A percentile compares a stretch with the other conserved stretches of the same genome.
These are phyloP conservation scores for Empis stercorea DNA, from an alignment of 2,888 invertebrate species.

Conservation along the genomic window DNA sequence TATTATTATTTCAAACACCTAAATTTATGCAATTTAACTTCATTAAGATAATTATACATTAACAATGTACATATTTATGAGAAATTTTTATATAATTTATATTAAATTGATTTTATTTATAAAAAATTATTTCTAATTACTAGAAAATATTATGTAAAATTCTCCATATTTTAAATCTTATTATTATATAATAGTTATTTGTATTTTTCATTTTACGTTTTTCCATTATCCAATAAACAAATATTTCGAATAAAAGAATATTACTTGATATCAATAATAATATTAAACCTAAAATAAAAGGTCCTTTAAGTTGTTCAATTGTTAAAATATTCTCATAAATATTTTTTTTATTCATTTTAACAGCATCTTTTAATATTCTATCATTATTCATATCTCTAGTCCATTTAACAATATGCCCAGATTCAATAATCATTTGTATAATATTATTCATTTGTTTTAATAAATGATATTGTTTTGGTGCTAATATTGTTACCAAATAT, in stretches of 20 bases:
- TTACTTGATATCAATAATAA: conserved; percentile 15
- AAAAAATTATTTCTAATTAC: too few relatives aligned
- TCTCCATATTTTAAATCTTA: too few relatives aligned
- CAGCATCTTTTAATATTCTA: conserved; percentile 19
- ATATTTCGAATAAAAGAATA: conserved; percentile 19
- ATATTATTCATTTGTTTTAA: conserved; percentile 29
- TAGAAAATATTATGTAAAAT: too few relatives aligned
- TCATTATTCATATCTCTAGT: conserved; percentile 26
- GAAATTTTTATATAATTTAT: too few relatives aligned
- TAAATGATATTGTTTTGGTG: conserved; percentile 29
- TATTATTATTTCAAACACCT: too few relatives aligned
- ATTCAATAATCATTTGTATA: conserved; percentile 29
- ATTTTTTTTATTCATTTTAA: not conserved
- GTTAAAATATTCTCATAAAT: conserved; percentile 20
- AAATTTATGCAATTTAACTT: too few relatives aligned
- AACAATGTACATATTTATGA: too few relatives aligned
- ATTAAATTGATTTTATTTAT: too few relatives aligned
- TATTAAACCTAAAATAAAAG: conserved; percentile 19
- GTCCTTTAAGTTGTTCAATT: conserved; percentile 22
- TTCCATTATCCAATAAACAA: conserved; percentile 15
- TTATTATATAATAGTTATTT: too few relatives aligned
- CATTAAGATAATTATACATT: too few relatives aligned
- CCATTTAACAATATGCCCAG: conserved; percentile 34
- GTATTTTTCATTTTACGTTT: too few relatives aligned
- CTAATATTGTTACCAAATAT: conserved; percentile 28